Conservation (phyloP, 2,113 vertebrate genomes). For the Embiotoca jacksoni region DNA sequence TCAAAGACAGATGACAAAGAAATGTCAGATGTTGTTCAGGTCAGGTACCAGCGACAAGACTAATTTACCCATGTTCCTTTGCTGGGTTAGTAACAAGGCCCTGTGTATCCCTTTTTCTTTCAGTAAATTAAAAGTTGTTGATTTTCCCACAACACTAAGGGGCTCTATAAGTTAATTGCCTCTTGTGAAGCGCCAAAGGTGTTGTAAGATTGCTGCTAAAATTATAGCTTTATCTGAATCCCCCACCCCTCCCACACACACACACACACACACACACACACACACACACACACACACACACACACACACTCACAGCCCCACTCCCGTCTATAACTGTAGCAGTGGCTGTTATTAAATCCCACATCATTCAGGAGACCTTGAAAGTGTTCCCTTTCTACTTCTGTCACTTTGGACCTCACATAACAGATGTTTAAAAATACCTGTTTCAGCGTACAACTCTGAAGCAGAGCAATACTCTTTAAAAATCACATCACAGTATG, state of each 20-base stretch:
- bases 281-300: neutral
- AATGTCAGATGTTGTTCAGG: slow-evolving; percentile 68
- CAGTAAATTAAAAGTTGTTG: slow-evolving; percentile 44
- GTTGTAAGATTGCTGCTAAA: slow-evolving; percentile 65
- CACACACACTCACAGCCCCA: neutral
- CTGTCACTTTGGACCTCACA: slow-evolving; percentile 57
- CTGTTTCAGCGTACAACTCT: slow-evolving; percentile 35
- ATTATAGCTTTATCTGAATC: slow-evolving; percentile 62
- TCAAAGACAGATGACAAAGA: slow-evolving; percentile 66
- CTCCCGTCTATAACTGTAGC: slow-evolving; percentile 29
- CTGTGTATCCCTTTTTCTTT: slow-evolving; percentile 22
- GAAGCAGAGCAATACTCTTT: slow-evolving; percentile 44
- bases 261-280: neutral
- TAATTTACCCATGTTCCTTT: slow-evolving; percentile 39
- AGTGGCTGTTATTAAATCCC: slow-evolving; percentile 54
- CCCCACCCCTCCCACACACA: too few species aligned
- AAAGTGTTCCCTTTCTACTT: slow-evolving; percentile 47
- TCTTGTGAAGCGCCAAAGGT: slow-evolving; percentile 59
- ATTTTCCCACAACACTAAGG: slow-evolving; percentile 49
- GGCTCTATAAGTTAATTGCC: slow-evolving; percentile 56
- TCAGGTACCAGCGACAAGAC: slow-evolving; percentile 31
- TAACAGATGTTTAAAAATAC: slow-evolving; percentile 74
- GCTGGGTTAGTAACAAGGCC: slow-evolving; percentile 1
- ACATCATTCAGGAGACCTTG: slow-evolving; percentile 39
- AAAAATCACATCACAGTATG: slow-evolving; percentile 39